These are phyloP conservation scores for Apotomis betuletana DNA, from an alignment of 2,888 invertebrate species.

Conservation along the genomic window DNA sequence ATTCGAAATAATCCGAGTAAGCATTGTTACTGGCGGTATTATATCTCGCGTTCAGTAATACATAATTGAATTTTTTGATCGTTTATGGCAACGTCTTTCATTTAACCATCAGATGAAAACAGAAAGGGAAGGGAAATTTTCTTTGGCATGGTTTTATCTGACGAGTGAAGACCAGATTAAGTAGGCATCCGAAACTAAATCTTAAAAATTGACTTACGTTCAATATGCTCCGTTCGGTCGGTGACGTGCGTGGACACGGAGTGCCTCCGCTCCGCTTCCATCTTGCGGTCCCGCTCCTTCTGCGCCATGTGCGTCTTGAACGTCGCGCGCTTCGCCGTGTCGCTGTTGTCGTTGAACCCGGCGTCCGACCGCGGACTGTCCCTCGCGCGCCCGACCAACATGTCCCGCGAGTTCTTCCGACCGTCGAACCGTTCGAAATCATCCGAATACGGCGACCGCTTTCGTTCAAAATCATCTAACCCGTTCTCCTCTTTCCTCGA, in stretches of 20 bases:
- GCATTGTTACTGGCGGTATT: too few species aligned
- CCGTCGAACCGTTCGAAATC: slow-evolving; percentile 78
- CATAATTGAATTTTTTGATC: too few species aligned
- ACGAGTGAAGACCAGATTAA: too few species aligned
- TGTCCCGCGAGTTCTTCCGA: slow-evolving; percentile 78
- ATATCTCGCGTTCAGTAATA: too few species aligned
- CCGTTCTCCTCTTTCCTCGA: slow-evolving; percentile 72
- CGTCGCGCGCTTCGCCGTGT: slow-evolving; percentile 82
- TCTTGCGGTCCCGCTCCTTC: slow-evolving; percentile 84
- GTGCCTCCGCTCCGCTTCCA: slow-evolving; percentile 88
- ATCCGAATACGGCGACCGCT: slow-evolving; percentile 71
- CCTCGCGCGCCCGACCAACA: slow-evolving; percentile 75
- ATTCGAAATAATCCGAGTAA: too few species aligned
- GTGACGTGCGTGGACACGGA: slow-evolving; percentile 90
- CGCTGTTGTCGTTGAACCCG: slow-evolving; percentile 68
- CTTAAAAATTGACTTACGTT: slow-evolving; percentile 65
- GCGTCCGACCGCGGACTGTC: slow-evolving; percentile 77
- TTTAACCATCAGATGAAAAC: too few species aligned
- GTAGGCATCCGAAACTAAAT: background rate
- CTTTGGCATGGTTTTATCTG: too few species aligned
- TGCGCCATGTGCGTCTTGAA: slow-evolving; percentile 89
- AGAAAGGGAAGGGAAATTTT: too few species aligned
- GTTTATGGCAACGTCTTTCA: too few species aligned
- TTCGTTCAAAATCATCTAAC: slow-evolving; percentile 69
- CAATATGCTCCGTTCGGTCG: slow-evolving; percentile 85